These are phyloP conservation scores for Arion vulgaris DNA, from an alignment of 1,140 invertebrate species.

Conservation along the genomic window DNA sequence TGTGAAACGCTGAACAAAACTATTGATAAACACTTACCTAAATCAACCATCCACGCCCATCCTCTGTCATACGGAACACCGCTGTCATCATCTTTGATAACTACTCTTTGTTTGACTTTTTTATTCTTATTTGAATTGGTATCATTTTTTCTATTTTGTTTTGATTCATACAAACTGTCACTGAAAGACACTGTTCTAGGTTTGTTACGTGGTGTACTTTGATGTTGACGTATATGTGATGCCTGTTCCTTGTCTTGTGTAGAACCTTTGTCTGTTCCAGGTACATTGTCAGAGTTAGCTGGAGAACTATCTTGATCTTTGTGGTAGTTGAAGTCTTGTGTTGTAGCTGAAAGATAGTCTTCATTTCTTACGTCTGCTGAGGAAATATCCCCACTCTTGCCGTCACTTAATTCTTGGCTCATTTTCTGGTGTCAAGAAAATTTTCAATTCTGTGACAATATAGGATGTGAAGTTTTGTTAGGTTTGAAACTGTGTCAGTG, in stretches of 20 bases:
- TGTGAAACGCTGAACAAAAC: too few relatives aligned
- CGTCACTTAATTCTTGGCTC: too few relatives aligned
- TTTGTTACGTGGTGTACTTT: neutral
- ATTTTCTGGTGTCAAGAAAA: too few relatives aligned
- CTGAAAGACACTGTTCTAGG: conserved; percentile 7
- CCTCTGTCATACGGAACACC: conserved; percentile 18
- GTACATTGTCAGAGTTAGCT: neutral
- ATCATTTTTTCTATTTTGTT: neutral
- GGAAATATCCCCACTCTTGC: too few relatives aligned
- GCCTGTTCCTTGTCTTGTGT: neutral
- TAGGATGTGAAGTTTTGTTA: too few relatives aligned
- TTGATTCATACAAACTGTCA: neutral
- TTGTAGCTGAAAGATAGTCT: neutral
- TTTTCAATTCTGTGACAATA: too few relatives aligned
- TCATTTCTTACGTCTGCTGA: too few relatives aligned
- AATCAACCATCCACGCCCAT: conserved; percentile 15
- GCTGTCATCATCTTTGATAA: neutral
- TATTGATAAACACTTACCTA: neutral
- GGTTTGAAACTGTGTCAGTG: too few relatives aligned
- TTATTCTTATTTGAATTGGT: neutral
- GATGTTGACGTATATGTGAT: neutral
- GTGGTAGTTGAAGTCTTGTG: neutral
- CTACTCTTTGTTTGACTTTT: neutral
- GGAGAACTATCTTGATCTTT: neutral
- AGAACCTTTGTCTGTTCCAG: neutral